phyloP scores from a whole-genome alignment of 2,888 invertebrate genomes.

The Callinectes sapidus region DNA sequence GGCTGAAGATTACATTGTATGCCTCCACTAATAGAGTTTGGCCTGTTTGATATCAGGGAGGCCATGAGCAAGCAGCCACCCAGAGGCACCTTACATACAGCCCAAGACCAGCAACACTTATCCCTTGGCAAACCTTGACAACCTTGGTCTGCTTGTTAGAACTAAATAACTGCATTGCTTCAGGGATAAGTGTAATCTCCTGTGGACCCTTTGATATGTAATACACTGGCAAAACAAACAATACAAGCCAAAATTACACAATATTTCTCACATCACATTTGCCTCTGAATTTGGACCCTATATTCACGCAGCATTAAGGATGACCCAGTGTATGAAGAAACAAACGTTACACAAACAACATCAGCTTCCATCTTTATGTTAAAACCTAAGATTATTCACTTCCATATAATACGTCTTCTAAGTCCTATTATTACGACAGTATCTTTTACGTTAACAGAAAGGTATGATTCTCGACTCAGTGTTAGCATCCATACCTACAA shows the following conservation, averaged over 20 bases:
- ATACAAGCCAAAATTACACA: conserved; percentile 6
- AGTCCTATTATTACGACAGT: background rate
- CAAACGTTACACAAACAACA: background rate
- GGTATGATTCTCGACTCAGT: background rate
- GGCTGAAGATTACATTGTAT: background rate
- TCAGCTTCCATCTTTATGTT: background rate
- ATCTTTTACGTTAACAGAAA: conserved; percentile 4
- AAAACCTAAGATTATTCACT: background rate
- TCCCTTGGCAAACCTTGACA: background rate
- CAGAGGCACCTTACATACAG: conserved; percentile 8
- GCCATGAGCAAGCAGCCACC: conserved; percentile 15
- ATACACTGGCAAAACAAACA: conserved; percentile 30
- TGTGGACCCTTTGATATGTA: conserved; percentile 60
- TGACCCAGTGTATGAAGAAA: background rate
- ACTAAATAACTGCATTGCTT: background rate
- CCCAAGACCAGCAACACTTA: background rate
- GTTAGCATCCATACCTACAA: background rate
- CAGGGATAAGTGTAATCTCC: conserved; percentile 11
- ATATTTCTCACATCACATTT: background rate
- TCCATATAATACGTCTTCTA: conserved; percentile 27
- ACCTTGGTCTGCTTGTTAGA: background rate
- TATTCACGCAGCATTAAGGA: conserved; percentile 21
- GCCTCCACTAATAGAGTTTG: background rate
- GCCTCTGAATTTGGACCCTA: conserved; percentile 13
- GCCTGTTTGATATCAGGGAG: conserved; percentile 1